Conservation (phyloP, 1,140 invertebrate species). For the Dreissena rostriformis region DNA sequence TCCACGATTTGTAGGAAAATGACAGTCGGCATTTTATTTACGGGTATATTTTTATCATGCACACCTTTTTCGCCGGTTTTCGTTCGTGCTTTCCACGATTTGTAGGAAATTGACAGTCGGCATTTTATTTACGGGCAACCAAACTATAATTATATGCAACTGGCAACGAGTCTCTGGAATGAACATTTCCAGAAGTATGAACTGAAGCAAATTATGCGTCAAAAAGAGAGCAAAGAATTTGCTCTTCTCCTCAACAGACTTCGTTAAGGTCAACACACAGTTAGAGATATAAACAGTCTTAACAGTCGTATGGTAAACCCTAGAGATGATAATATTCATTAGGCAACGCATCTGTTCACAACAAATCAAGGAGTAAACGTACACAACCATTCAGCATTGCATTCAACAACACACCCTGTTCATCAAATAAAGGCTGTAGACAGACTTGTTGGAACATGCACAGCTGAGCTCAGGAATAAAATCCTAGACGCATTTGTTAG, state of each 20-base stretch:
- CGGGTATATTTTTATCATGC: too few species aligned
- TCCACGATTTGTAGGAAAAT: too few species aligned
- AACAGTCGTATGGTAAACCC: conserved; percentile 7
- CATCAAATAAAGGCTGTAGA: conserved; percentile 13
- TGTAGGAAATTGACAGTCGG: too few species aligned
- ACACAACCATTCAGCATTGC: background rate
- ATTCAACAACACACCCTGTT: background rate
- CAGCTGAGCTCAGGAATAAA: conserved; percentile 4
- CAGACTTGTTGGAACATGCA: conserved; percentile 18
- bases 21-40: too few species aligned
- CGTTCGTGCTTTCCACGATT: too few species aligned
- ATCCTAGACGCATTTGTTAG: conserved; percentile 6
- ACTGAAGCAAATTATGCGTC: conserved; percentile 61
- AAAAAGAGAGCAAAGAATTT: conserved; percentile 52
- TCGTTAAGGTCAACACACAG: conserved; percentile 59
- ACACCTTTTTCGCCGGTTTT: too few species aligned
- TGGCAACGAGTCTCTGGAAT: conserved; percentile 61
- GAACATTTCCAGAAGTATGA: conserved; percentile 60
- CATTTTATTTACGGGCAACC: too few species aligned
- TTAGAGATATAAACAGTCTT: conserved; percentile 49
- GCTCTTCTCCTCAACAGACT: conserved; percentile 63
- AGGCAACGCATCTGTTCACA: conserved; percentile 12
- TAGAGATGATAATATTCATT: conserved; percentile 2
- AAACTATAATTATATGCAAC: conserved; percentile 37
- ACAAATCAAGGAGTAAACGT: conserved; percentile 17